These are phyloP conservation scores for Okapia johnstoni DNA, from an alignment of 2,113 vertebrate genomes.

Conservation along the genomic window DNA sequence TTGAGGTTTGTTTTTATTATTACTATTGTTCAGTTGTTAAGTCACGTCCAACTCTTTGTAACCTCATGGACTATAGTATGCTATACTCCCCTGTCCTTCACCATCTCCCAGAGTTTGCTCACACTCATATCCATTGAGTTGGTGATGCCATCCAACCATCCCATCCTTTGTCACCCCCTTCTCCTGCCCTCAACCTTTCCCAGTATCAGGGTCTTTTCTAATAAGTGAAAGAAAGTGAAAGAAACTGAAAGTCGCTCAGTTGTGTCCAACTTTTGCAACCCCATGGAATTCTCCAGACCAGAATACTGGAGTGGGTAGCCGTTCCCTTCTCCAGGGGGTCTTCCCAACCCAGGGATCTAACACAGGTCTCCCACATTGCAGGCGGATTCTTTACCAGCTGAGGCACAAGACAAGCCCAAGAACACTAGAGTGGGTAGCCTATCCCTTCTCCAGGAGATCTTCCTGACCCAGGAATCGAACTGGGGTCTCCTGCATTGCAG, in stretches of 20 bases:
- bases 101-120: neutral
- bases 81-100: neutral
- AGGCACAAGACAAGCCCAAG: neutral
- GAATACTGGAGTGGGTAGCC: neutral
- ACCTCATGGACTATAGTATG: neutral
- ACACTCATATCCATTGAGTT: neutral
- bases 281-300: neutral
- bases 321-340: neutral
- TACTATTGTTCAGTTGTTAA: neutral
- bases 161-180: neutral
- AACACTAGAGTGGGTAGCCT: neutral
- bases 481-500: neutral
- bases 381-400: neutral
- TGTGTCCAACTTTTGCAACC: fast-evolving
- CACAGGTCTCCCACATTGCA: neutral
- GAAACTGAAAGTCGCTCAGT: neutral
- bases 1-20: neutral
- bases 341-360: neutral
- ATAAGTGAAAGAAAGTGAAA: neutral
- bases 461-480: neutral
- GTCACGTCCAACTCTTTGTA: neutral
- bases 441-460: neutral
- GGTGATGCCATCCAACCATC: neutral
- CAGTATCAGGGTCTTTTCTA: neutral
- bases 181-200: neutral